phyloP scores from a whole-genome alignment of 2,888 invertebrate genomes.

The Stenichneumon culpator region DNA sequence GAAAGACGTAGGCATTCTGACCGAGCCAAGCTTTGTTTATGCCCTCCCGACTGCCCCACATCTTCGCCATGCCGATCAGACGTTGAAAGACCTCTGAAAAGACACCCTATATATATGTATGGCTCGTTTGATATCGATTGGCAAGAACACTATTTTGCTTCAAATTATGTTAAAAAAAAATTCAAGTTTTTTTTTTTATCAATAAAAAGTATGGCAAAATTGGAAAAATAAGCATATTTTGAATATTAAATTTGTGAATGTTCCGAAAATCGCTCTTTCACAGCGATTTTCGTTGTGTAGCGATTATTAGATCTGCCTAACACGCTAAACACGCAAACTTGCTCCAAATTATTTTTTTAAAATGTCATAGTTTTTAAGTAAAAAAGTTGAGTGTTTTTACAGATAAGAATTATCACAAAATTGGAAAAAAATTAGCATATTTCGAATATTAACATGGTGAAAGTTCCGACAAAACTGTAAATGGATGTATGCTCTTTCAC shows the following conservation, averaged over 20 bases:
- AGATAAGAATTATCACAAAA: not conserved
- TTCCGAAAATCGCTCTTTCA: too few relatives aligned
- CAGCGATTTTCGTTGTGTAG: too few relatives aligned
- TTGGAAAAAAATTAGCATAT: not conserved
- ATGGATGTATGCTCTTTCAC: not conserved
- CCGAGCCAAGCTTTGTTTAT: slow-evolving; percentile 86
- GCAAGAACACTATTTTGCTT: too few relatives aligned
- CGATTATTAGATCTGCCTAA: not conserved
- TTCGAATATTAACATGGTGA: not conserved
- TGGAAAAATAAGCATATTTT: not conserved
- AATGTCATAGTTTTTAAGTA: not conserved
- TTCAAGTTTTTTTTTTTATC: too few relatives aligned
- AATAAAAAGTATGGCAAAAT: not conserved
- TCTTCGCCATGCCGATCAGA: slow-evolving; percentile 85
- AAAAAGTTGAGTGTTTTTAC: not conserved
- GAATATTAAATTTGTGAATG: not conserved
- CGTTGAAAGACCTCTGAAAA: slow-evolving; percentile 86
- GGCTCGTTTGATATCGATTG: not conserved
- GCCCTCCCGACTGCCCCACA: slow-evolving; percentile 86
- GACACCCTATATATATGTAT: not conserved
- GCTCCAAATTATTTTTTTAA: not conserved
- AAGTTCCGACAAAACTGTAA: not conserved
- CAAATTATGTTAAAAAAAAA: too few relatives aligned
- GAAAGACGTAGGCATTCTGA: slow-evolving; percentile 85
- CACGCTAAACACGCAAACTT: not conserved